These are phyloP conservation scores for Acropora tenuis DNA, from an alignment of 64 coral and sea anemone species.

Conservation along the genomic window DNA sequence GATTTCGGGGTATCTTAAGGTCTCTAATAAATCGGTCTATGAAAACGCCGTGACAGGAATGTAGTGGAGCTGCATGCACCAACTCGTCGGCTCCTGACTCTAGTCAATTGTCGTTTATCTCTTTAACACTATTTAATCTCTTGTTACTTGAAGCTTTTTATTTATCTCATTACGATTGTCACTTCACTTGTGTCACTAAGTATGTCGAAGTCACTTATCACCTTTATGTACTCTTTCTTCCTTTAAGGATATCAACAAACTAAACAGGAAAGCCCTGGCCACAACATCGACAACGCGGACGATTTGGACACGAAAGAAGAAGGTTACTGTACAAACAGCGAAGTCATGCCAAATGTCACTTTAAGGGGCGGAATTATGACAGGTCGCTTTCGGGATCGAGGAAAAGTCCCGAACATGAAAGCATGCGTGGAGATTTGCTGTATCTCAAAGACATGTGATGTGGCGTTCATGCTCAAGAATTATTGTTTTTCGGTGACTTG, in stretches of 20 bases:
- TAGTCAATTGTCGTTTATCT: too few species aligned
- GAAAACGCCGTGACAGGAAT: too few species aligned
- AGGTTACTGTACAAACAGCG: slow-evolving; percentile 72
- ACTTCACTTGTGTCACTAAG: neutral
- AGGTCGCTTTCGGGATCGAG: slow-evolving; percentile 70
- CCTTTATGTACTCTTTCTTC: neutral
- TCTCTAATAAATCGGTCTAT: too few species aligned
- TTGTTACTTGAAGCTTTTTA: neutral
- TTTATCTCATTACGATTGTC: neutral
- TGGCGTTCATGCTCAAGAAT: slow-evolving; percentile 81
- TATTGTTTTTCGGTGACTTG: slow-evolving; percentile 93
- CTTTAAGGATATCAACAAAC: neutral
- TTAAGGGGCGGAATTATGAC: slow-evolving; percentile 59
- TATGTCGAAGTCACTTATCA: neutral
- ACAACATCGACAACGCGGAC: neutral
- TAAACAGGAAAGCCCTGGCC: neutral
- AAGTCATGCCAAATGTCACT: slow-evolving; percentile 68
- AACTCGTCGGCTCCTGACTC: too few species aligned
- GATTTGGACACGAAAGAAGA: slow-evolving; percentile 50
- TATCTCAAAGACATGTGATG: slow-evolving; percentile 72
- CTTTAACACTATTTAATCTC: too few species aligned
- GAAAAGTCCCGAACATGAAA: slow-evolving; percentile 52
- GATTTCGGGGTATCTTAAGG: too few species aligned
- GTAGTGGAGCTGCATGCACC: too few species aligned
- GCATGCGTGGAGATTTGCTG: slow-evolving; percentile 83